Evolutionary conservation across 2,113 vertebrate genomes (phyloP), one percentile per base, ranked within the genome.

Genomic region (Halichoerus grypus): DNA sequence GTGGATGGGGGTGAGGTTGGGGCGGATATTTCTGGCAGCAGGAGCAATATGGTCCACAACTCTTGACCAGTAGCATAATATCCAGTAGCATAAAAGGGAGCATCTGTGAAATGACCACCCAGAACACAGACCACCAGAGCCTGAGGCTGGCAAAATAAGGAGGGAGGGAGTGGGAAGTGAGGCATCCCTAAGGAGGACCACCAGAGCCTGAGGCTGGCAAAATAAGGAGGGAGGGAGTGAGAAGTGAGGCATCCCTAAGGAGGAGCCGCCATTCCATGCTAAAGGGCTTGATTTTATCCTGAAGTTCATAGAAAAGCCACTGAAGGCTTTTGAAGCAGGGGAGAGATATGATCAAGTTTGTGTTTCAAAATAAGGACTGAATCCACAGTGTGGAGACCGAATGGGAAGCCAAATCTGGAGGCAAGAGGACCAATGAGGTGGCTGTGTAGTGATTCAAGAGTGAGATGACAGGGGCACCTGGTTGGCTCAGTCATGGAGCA

Each of bases 281-380:
- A 33, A 88, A n/a, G n/a, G 53, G 36, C 36, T 74, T 36, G 46
- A 65, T 65, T 88, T 88, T 74, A 82, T 93, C 82, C 49, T 65
- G 77, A 74, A 88, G 57, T 36, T 57, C 72, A 57, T 14, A 65
- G 65, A 53, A 93, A 96, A 93, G 59, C 18, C 51, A 69, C 39
- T 14, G 57, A 65, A 67, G 69, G 8, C 46, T 46, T 76, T 88
- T 67, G 88, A 88, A 93, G 67, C 57, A 65, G n/a, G 12, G 57
- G 67, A 93, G 36, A 76, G 22, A 74, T 31, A 49, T 31, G 28
- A 76, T 49, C n/a, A 67, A 93, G 57, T 74, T 24, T 59, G 57
- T 91, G 72, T n/a, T 93, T 76, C 67, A 57, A 74, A 92, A 81
- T 26, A 85, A 95, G 39, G 61, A 15, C 80, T 39, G 42, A 81